Evolutionary conservation across 2,113 vertebrate species (phyloP).

Genomic region (Cyprinodon tularosa): DNA sequence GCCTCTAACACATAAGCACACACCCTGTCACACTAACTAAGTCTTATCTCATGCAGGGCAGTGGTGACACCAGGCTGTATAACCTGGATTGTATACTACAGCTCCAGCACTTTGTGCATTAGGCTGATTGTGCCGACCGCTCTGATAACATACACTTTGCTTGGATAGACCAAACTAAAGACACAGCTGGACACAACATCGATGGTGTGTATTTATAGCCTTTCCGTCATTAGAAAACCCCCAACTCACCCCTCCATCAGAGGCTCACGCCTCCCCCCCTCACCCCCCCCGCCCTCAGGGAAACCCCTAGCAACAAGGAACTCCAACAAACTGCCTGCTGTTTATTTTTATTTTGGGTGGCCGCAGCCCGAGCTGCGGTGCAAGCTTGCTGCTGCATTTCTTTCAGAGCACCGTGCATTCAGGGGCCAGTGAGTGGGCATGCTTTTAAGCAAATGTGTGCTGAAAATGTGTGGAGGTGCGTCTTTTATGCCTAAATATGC

Average conservation of each 20-base stretch:
- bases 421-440: constrained; percentile 27
- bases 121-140: constrained; percentile 49
- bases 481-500: constrained; percentile 35
- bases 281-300: constrained; percentile 68
- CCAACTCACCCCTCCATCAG: constrained; percentile 43
- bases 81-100: constrained; percentile 3
- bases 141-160: constrained; percentile 46
- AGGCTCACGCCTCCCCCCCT: constrained; percentile 57
- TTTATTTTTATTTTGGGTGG: constrained; percentile 78
- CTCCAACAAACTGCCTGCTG: constrained; percentile 56
- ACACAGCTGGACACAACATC: constrained; percentile 40
- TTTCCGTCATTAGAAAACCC: constrained; percentile 71
- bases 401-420: constrained; percentile 24
- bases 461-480: constrained; percentile 25
- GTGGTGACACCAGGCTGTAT: constrained; percentile 9
- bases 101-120: constrained; percentile 44
- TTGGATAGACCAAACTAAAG: constrained; percentile 31
- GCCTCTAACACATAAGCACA: not conserved
- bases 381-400: constrained; percentile 35
- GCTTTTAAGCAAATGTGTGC: constrained; percentile 27
- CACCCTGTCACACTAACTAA: not conserved
- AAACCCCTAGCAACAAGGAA: constrained; percentile 81
- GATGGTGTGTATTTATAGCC: constrained; percentile 72
- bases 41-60: constrained; percentile 12
- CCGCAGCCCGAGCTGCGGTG: constrained; percentile 46